Evolutionary conservation across 2,113 vertebrate species (phyloP), one percentile per base, ranked within the genome.

Genomic region (Hippolais icterina): DNA sequence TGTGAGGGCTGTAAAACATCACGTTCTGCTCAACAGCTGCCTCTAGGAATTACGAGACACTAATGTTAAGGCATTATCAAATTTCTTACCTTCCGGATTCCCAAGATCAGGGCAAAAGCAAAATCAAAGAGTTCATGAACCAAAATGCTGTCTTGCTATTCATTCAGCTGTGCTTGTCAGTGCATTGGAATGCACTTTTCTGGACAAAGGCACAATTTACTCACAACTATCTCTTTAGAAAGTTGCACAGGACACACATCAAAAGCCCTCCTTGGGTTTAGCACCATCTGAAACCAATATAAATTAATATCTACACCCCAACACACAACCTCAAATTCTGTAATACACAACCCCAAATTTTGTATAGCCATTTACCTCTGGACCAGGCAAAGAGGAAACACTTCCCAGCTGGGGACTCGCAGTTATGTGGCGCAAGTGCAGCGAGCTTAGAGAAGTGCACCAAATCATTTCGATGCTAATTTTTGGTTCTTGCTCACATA

Each of bases 391-490:
- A 68, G 13, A 31, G 1, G 11, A 70, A 82, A 60, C 18, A 11
- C 17, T 21, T 56, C n/a, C 27, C 50, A 66, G 50, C 16, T 25
- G 27, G n/a, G 21, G 27, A 25, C 24, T 28, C 0, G 0, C 42
- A 53, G 15, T 42, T 56, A 24, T 0, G 3, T 15, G 52, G 15
- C 33, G 3, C 0, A 3, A 64, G 44, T 44, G 15, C 27, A 68
- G 54, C 0, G 0, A 84, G 41, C n/a, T 74, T 18, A 56, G 39
- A 63, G 44, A 77, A 70, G 35, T 3, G 24, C 44, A 60, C 15
- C 14, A 6, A 60, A 41, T 44, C 11, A 50, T 31, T 18, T 1
- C 0, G 6, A 60, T 20, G 31, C 17, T 66, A 23, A 71, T 47
- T 61, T 81, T 20, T 15, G 3, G 14, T 44, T 64, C 35, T n/a